Evolutionary conservation across 2,113 vertebrate genomes (phyloP).

Genomic region (Pituophis catenifer): DNA sequence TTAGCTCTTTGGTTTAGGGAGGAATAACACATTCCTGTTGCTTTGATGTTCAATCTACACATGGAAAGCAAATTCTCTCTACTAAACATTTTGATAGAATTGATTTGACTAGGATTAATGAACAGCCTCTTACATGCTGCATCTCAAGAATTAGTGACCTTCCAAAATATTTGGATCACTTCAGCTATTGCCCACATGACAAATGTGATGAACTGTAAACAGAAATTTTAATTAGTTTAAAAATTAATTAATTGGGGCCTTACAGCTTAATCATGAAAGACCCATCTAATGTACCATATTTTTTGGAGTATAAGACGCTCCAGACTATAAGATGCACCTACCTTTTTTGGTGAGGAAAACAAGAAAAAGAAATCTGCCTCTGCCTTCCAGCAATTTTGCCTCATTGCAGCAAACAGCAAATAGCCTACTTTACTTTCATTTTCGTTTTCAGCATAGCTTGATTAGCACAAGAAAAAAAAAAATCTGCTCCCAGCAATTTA

Average conservation of each 20-base stretch:
- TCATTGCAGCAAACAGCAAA: too few relatives aligned
- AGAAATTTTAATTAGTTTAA: not conserved
- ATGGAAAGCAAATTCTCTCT: not conserved
- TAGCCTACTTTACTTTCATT: too few relatives aligned
- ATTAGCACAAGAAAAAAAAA: too few relatives aligned
- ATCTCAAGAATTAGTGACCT: not conserved
- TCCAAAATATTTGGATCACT: not conserved
- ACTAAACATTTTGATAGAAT: rapidly evolving
- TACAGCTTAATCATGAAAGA: not conserved
- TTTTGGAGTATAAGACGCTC: too few relatives aligned
- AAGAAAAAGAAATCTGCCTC: too few relatives aligned
- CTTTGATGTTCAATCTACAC: constrained; percentile 13
- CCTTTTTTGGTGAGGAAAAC: too few relatives aligned
- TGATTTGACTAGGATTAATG: not conserved
- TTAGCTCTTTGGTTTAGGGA: not conserved
- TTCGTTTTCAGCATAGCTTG: too few relatives aligned
- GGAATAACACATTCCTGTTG: not conserved
- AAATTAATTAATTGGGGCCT: not conserved
- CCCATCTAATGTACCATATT: not conserved
- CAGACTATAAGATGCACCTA: too few relatives aligned
- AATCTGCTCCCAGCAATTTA: too few relatives aligned
- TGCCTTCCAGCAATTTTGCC: too few relatives aligned
- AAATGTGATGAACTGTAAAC: not conserved
- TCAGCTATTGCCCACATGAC: not conserved
- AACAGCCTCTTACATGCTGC: not conserved